Conservation (phyloP, 2,888 invertebrate genomes). For the Tetheella fluctuosa region DNA sequence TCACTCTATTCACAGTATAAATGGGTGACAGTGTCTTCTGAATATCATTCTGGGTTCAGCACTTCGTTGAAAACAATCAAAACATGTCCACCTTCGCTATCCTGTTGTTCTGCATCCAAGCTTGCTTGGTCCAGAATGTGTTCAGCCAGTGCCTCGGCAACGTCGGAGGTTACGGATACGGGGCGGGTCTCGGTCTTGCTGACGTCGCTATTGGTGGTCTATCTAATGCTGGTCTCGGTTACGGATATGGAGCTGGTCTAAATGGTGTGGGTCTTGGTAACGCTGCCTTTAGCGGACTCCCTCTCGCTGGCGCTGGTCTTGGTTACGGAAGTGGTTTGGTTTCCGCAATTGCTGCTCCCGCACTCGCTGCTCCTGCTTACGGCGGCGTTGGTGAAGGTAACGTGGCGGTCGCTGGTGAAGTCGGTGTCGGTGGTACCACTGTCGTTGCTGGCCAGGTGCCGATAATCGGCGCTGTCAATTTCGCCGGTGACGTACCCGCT, state of each 20-base stretch:
- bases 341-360: conserved; percentile 7
- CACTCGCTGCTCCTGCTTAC: conserved; percentile 22
- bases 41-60: conserved; percentile 3
- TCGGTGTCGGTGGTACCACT: conserved; percentile 33
- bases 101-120: conserved; percentile 13
- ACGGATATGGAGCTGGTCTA: conserved; percentile 18
- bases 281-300: conserved; percentile 8
- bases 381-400: conserved; percentile 28
- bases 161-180: conserved; percentile 4
- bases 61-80: conserved; percentile 8
- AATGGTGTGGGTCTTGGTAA: neutral
- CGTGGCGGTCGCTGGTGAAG: conserved; percentile 27
- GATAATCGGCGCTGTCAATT: conserved; percentile 38
- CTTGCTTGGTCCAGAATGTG: conserved; percentile 16
- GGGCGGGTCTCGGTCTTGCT: conserved; percentile 15
- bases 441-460: conserved; percentile 37
- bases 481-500: conserved; percentile 37
- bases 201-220: neutral
- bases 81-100: conserved; percentile 15
- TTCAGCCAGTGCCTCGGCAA: conserved; percentile 18
- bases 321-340: neutral
- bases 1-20: neutral
- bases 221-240: conserved; percentile 5
- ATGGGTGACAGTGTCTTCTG: neutral
- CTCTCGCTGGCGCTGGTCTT: neutral